Conservation (phyloP, 1,140 invertebrate species). For the Spodoptera frugiperda region DNA sequence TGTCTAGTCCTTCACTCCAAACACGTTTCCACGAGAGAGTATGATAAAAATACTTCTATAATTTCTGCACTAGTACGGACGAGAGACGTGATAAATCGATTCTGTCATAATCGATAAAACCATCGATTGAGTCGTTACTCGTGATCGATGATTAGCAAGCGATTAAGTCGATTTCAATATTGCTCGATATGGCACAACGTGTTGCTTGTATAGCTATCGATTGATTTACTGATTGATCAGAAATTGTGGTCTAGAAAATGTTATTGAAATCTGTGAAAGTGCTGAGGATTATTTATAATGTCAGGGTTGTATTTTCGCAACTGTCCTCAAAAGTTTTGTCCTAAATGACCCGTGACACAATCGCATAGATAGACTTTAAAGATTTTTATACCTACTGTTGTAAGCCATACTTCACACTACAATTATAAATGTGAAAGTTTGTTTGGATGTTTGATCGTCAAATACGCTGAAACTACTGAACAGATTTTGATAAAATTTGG, state of each 20-base stretch:
- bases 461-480: too few species aligned
- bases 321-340: too few species aligned
- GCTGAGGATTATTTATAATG: background rate
- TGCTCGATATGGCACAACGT: conserved; percentile 30
- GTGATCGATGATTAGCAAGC: conserved; percentile 30
- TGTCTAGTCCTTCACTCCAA: conserved; percentile 17
- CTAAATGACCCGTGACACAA: too few species aligned
- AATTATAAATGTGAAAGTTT: too few species aligned
- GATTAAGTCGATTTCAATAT: conserved; percentile 42
- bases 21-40: conserved; percentile 39
- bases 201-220: conserved; percentile 22
- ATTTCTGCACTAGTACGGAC: conserved; percentile 35
- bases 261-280: conserved; percentile 21
- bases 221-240: conserved; percentile 17
- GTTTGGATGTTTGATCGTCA: too few species aligned
- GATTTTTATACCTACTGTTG: too few species aligned
- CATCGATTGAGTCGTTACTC: conserved; percentile 34
- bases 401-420: too few species aligned
- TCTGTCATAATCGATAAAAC: conserved; percentile 35
- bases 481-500: too few species aligned
- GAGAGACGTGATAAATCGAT: conserved; percentile 30
- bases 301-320: too few species aligned
- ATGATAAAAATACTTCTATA: conserved; percentile 23
- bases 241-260: conserved; percentile 18
- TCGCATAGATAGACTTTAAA: too few species aligned